A percentile compares a stretch with the other conserved stretches of the same genome.
Conservation (phyloP, 23 tunicate species). For the Trididemnum nubilum region DNA sequence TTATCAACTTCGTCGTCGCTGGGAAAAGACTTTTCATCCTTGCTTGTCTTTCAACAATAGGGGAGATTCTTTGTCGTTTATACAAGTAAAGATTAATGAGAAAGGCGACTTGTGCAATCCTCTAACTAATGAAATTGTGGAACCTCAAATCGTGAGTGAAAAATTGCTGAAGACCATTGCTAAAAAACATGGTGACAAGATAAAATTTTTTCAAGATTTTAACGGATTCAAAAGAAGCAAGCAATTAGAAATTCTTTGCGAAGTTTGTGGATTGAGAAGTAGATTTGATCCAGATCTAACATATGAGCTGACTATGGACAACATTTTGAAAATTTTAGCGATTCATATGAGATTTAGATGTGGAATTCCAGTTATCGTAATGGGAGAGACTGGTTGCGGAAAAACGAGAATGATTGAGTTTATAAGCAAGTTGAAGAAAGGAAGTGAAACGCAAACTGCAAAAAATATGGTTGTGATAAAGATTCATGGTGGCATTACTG, state of each 20-base stretch:
- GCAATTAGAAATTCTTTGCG: slow-evolving; percentile 27
- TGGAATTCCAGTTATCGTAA: too few species aligned
- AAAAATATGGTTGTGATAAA: slow-evolving; percentile 44
- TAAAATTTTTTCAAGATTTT: slow-evolving; percentile 26
- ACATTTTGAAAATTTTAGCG: too few species aligned
- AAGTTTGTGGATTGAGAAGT: slow-evolving; percentile 14
- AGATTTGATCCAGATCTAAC: slow-evolving; percentile 28
- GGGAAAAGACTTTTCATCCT: too few species aligned
- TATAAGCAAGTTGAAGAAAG: too few species aligned
- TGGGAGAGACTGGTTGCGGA: too few species aligned
- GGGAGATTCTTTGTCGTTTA: slow-evolving; percentile 50
- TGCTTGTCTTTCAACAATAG: too few species aligned
- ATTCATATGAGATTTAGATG: too few species aligned
- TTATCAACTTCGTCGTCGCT: too few species aligned
- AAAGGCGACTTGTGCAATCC: slow-evolving; percentile 34
- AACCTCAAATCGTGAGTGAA: background rate
- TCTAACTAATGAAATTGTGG: slow-evolving; percentile 12
- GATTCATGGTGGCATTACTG: slow-evolving; percentile 74
- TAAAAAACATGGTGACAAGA: slow-evolving; percentile 13
- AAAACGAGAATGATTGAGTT: too few species aligned
- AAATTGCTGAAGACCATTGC: slow-evolving; percentile 15
- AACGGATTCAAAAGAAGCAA: slow-evolving; percentile 5
- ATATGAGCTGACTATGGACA: too few species aligned
- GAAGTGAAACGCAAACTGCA: background rate
- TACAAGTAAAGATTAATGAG: slow-evolving; percentile 27